Evolutionary conservation across 2,113 vertebrate genomes (phyloP).

Genomic region (Sebastes fasciatus): DNA sequence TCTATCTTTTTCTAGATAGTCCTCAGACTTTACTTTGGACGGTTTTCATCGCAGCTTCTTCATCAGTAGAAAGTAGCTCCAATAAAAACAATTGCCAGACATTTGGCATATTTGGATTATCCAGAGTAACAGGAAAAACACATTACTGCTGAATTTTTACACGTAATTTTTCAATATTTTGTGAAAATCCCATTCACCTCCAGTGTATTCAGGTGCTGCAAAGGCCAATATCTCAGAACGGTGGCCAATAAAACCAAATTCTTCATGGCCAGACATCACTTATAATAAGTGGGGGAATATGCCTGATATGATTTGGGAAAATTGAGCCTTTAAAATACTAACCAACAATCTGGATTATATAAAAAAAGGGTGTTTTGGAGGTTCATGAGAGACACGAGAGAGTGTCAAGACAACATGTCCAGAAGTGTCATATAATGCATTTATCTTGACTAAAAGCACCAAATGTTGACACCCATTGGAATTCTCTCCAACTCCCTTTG

Average conservation of each 20-base stretch:
- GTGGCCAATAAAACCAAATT: not conserved
- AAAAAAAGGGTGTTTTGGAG: slow-evolving; percentile 12
- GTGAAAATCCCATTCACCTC: not conserved
- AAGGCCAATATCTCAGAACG: not conserved
- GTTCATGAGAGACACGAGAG: not conserved
- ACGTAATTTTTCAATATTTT: slow-evolving; percentile 3
- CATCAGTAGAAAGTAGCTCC: slow-evolving; percentile 13
- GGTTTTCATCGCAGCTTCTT: slow-evolving; percentile 18
- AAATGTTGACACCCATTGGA: slow-evolving; percentile 28
- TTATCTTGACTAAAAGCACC: slow-evolving; percentile 37
- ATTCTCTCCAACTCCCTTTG: not conserved
- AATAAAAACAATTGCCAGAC: slow-evolving; percentile 23
- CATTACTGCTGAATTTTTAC: not conserved
- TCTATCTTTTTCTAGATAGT: slow-evolving; percentile 31
- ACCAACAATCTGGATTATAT: slow-evolving; percentile 22
- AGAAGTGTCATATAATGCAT: slow-evolving; percentile 14
- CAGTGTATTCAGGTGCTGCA: not conserved
- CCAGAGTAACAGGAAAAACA: not conserved
- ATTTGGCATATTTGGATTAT: slow-evolving; percentile 3
- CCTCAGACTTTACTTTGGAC: slow-evolving; percentile 62
- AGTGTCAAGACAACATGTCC: slow-evolving; percentile 8
- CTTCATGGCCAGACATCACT: not conserved
- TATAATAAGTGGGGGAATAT: not conserved
- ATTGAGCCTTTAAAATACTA: not conserved
- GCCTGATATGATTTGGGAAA: slow-evolving; percentile 11